Base-by-base conservation (phyloP, 2,113 vertebrate species). In the Microcebus griseorufus region DNA sequence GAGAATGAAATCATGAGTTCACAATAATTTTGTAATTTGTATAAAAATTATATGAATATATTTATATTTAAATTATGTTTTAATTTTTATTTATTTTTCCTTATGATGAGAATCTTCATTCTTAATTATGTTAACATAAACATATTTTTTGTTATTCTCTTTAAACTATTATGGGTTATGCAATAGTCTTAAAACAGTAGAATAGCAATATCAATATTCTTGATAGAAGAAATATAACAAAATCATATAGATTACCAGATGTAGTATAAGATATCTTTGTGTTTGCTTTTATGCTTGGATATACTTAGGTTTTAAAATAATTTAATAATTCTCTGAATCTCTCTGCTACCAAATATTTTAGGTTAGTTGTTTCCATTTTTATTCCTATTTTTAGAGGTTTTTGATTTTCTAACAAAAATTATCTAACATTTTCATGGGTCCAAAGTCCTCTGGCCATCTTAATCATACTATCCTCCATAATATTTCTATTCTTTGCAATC, bases 391-490 rank as follows among this genome's bases (percentile, higher is more conserved):
- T 60, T 67, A 17, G 25, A 62, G 34, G 4, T 45, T n/a, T 9
- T 51, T 42, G 25, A 0, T 9, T 39, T 70, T 29, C 39, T 37
- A 0, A 25, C 64, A 62, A 62, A 75, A 4, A 32, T 58, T 42
- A 18, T 10, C 1, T n/a, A n/a, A 53, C 12, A 37, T n/a, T 70
- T 82, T 62, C 70, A 62, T 18, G 16, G 13, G 48, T 27, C 27
- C 42, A 1, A 34, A 20, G 0, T 60, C 2, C 9, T 32, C 4
- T 29, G 1, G 27, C 11, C 37, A 0, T 32, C 20, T 45, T 14
- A 32, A 23, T 70, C 45, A 37, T 1, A 12, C 1, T 9, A 12
- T 23, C 13, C 29, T 94, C 45, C 27, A 5, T 14, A 55, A 25
- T 32, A 20, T 32, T 58, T 55, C 17, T 70, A 3, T 13, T 29